Evolutionary conservation across 2,888 invertebrate genomes (phyloP), one percentile per base, ranked within the genome.

Genomic region (Lordiphosa andalusiaca): DNA sequence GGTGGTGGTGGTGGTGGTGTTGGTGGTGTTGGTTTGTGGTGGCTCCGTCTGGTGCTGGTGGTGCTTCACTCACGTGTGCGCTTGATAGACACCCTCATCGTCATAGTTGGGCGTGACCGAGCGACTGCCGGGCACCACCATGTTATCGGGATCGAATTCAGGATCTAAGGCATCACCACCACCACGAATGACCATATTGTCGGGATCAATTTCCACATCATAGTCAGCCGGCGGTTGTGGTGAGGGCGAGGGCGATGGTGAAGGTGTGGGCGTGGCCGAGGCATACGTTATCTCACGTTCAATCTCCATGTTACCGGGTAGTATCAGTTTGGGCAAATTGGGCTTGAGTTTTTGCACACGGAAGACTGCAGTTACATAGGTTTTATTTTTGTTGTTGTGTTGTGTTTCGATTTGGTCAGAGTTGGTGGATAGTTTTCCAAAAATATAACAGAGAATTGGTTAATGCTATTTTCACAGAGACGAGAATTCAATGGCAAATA

Each of bases 311-410:
- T 89, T 89, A 68, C 83, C 80, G 74, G 88, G 88, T 77, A 88
- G 76, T 77, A 89, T 89, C 71, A 89, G 81, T 85, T 88, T 88
- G 44, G 89, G 89, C 71, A 89, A 85, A 69, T 89, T 89, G 54
- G 88, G 86, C 74, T 89, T 90, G 48, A 88, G 65, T 75, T 89
- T 90, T 85, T 89, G 86, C 75, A 90, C 87, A 80, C 89, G 89
- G 66, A 89, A 86, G 84, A 90, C 89, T 90, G 76, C 25, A 25
- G 25, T 25, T 25, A 25, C 25, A 25, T 25, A 54, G 67, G 68
- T 38, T 42, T 46, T 50, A 48, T 35, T 52, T 13, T 62, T 69
- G 48, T 53, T 68, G 60, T 53, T 68, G 60, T 62, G n/a, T 53
- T 47, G 49, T 54, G 48, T 55, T 25, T 46, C 61, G 53, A 48